phyloP scores from a whole-genome alignment of 64 coral and sea anemone species.

The Astreopora myriophthalma region DNA sequence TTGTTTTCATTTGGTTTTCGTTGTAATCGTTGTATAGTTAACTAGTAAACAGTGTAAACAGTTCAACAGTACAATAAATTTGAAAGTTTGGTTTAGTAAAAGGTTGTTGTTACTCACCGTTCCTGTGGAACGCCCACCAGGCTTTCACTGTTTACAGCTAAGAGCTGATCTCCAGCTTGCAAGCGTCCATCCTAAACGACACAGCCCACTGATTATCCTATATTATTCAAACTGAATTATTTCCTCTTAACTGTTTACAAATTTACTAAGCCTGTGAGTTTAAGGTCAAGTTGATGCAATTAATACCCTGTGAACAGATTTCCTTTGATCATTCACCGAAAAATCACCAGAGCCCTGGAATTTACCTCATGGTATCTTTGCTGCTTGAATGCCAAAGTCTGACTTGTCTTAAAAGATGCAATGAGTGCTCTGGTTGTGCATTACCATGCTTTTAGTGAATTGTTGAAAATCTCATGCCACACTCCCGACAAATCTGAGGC shows the following conservation, averaged over 20 bases:
- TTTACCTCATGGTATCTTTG: background rate
- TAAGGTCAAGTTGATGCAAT: too few species aligned
- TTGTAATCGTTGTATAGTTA: too few species aligned
- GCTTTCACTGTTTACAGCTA: slow-evolving; percentile 91
- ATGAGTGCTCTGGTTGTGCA: background rate
- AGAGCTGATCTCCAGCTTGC: slow-evolving; percentile 91
- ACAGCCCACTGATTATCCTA: background rate
- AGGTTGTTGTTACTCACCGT: slow-evolving; percentile 43
- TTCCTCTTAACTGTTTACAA: too few species aligned
- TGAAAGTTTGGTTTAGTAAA: too few species aligned
- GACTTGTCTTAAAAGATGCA: background rate
- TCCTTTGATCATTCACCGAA: background rate
- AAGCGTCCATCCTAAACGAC: slow-evolving; percentile 85
- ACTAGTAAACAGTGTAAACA: too few species aligned
- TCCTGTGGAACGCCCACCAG: slow-evolving; percentile 94
- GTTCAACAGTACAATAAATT: too few species aligned
- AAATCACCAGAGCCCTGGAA: background rate
- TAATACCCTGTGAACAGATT: background rate
- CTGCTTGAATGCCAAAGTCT: background rate
- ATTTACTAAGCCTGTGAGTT: too few species aligned
- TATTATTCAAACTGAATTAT: too few species aligned
- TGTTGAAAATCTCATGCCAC: too few species aligned
- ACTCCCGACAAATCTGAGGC: too few species aligned
- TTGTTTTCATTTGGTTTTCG: too few species aligned
- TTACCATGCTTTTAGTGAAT: too few species aligned